Evolutionary conservation across 2,888 invertebrate genomes (phyloP).

Genomic region (Choristoneura rosaceana): DNA sequence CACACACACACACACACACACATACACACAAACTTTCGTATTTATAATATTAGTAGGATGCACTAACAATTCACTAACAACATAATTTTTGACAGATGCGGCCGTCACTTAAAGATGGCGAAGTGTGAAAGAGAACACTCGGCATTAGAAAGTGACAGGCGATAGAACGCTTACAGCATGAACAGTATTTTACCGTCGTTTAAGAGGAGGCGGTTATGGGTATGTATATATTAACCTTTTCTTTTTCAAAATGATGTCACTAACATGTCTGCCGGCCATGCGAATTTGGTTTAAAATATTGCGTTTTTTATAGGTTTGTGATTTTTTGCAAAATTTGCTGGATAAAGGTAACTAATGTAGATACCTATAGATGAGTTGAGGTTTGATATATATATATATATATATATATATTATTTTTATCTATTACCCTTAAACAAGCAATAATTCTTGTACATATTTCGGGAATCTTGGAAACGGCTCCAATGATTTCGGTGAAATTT

Average conservation of each 20-base stretch:
- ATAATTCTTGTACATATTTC: too few relatives aligned
- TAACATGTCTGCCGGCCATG: slow-evolving; percentile 37
- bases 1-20: too few relatives aligned
- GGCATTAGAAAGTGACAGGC: slow-evolving; percentile 37
- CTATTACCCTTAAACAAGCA: too few relatives aligned
- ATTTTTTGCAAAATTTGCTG: too few relatives aligned
- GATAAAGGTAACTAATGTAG: too few relatives aligned
- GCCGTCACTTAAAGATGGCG: slow-evolving; percentile 34
- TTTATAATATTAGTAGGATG: not conserved
- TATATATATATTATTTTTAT: too few relatives aligned
- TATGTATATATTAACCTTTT: slow-evolving; percentile 17
- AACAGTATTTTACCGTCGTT: slow-evolving; percentile 32
- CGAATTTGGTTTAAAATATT: slow-evolving; percentile 9
- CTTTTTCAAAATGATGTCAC: slow-evolving; percentile 4
- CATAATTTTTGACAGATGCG: slow-evolving; percentile 39
- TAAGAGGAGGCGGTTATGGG: slow-evolving; percentile 37
- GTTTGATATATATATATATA: too few relatives aligned
- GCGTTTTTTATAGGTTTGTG: too few relatives aligned
- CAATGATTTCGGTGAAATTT: too few relatives aligned
- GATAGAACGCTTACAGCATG: slow-evolving; percentile 42
- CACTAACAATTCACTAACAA: slow-evolving; percentile 12
- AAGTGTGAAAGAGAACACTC: slow-evolving; percentile 34
- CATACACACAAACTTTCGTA: too few relatives aligned
- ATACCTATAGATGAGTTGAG: too few relatives aligned
- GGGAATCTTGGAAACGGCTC: too few relatives aligned